Conservation (phyloP, 2,113 vertebrate genomes). For the Heteronetta atricapilla region DNA sequence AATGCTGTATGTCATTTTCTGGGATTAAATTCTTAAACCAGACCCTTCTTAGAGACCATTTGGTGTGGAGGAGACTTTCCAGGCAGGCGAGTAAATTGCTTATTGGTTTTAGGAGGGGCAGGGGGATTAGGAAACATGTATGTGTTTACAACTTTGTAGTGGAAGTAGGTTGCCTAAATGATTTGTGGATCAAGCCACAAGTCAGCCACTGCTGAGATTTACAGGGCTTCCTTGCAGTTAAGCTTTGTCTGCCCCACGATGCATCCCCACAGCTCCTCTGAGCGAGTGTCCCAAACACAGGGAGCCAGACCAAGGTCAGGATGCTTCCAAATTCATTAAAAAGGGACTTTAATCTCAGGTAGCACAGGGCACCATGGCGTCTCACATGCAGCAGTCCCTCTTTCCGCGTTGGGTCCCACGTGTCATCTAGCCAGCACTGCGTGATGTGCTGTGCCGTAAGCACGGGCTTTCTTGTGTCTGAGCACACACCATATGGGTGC, state of each 20-base stretch:
- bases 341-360: not conserved
- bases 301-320: not conserved
- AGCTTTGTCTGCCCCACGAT: rapidly evolving
- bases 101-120: not conserved
- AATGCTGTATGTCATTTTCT: not conserved
- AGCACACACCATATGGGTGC: not conserved
- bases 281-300: not conserved
- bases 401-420: not conserved
- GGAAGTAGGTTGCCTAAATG: not conserved
- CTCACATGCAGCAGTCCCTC: not conserved
- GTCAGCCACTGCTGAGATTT: not conserved
- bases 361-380: too few species aligned
- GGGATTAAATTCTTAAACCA: not conserved
- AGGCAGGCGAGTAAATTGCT: not conserved
- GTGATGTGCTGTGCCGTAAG: not conserved
- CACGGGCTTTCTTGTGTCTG: not conserved
- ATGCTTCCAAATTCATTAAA: not conserved
- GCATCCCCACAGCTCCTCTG: not conserved
- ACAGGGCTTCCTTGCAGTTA: not conserved
- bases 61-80: not conserved
- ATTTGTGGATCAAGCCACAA: not conserved
- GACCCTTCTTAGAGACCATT: not conserved
- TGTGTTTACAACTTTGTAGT: not conserved
- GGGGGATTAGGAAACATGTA: not conserved
- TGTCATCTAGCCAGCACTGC: not conserved